Conservation (phyloP, 2,113 vertebrate genomes). For the Anarhynchus alexandrinus region DNA sequence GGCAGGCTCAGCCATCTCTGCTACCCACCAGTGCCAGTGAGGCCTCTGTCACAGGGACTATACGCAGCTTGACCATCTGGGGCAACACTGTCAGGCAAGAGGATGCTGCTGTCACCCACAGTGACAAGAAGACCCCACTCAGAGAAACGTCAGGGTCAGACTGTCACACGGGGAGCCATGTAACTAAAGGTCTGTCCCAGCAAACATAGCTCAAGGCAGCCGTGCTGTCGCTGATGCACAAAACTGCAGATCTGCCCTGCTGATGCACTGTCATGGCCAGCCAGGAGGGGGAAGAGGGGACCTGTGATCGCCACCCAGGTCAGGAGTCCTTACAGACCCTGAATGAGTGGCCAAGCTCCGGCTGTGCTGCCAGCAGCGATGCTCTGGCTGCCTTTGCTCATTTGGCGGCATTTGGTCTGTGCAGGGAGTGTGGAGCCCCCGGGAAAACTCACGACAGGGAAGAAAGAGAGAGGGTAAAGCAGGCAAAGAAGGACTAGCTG, state of each 20-base stretch:
- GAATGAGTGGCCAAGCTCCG: not conserved
- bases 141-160: not conserved
- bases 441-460: not conserved
- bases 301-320: not conserved
- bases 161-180: not conserved
- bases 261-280: not conserved
- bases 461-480: not conserved
- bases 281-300: not conserved
- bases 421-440: not conserved
- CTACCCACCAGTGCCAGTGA: not conserved
- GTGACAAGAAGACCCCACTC: not conserved
- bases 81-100: not conserved
- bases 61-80: not conserved
- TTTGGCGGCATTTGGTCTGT: not conserved
- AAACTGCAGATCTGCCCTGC: not conserved
- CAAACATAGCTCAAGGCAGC: not conserved
- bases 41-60: not conserved
- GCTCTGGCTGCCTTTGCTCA: rapidly evolving
- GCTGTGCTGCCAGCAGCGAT: rapidly evolving
- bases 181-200: not conserved
- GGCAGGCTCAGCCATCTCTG: not conserved
- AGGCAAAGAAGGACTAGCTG: not conserved
- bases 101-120: not conserved
- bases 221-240: rapidly evolving
- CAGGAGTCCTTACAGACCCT: not conserved